Base-by-base conservation (phyloP, 2,797 vertebrate genomes). In the Luscinia luscinia region DNA sequence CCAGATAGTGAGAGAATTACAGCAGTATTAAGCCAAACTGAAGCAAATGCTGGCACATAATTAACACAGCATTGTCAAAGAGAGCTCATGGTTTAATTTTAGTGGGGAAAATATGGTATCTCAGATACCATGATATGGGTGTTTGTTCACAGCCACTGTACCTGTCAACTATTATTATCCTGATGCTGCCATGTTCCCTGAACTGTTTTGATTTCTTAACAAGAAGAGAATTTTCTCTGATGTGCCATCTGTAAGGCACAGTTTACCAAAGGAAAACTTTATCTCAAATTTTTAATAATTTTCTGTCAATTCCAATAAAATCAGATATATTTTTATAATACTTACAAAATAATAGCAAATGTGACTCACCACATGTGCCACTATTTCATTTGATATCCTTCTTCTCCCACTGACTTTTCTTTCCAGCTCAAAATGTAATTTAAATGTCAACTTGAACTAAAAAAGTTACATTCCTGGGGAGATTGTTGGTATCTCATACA, bases 271-370 rank as follows among this genome's bases (percentile, higher is more conserved):
- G 41, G 55, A 95, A 96, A 96, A 95, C 58, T 80, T 92, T 68
- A 94, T 62, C 78, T 96, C 68, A 46, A 90, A 90, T 90, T 96
- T 96, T 96, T 90, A 97, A 97, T 90, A 66, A 97, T 95, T 97
- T 96, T 96, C 92, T 96, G 94, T 95, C 76, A 91, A 92, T 96
- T 95, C 95, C 92, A 94, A 96, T 96, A 96, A 97, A 95, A 89
- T 76, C 66, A 84, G 49, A 80, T 89, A 83, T 63, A 94, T 90
- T 94, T 95, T 94, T 96, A 70, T 87, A 95, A 94, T 95, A 49
- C 95, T 94, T 89, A 90, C 90, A 92, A 96, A 96, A 95, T 95
- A 96, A 96, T 95, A 94, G 88, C 94, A 95, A 96, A 95, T 89
- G 46, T 96, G 96, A 95, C 92, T 94, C 94, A 95, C 93, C 92